Evolutionary conservation across 2,888 invertebrate genomes (phyloP).

Genomic region (Aelia acuminata): DNA sequence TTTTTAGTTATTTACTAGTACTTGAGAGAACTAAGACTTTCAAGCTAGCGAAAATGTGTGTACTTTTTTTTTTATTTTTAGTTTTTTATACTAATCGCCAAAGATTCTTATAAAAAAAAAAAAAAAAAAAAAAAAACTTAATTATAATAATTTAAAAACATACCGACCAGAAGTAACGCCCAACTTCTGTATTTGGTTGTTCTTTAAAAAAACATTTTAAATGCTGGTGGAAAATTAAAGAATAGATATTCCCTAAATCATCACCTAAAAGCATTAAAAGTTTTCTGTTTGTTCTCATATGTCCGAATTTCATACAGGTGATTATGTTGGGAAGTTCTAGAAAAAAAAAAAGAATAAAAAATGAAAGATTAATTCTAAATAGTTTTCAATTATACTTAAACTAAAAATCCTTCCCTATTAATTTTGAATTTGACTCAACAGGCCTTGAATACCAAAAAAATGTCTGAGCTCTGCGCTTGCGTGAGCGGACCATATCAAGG

Average conservation of each 20-base stretch:
- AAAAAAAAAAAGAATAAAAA: neutral
- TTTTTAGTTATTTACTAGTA: too few species aligned
- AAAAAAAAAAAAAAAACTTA: too few species aligned
- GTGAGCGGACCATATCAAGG: neutral
- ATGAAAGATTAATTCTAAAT: too few species aligned
- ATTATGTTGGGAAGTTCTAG: neutral
- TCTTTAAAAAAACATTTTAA: conserved; percentile 19
- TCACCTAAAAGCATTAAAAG: conserved; percentile 9
- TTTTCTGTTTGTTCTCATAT: neutral
- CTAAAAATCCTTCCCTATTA: too few species aligned
- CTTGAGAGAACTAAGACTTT: too few species aligned
- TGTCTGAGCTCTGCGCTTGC: neutral
- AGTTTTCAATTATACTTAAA: too few species aligned
- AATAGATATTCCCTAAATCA: conserved; percentile 43
- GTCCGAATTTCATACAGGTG: neutral
- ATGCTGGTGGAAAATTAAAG: neutral
- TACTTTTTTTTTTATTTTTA: too few species aligned
- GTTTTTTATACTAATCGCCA: too few species aligned
- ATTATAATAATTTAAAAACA: neutral
- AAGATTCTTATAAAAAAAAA: too few species aligned
- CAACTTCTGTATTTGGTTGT: conserved; percentile 16
- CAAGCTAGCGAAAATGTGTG: too few species aligned
- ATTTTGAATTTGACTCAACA: too few species aligned
- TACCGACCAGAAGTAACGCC: conserved; percentile 34
- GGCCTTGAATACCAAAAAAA: too few species aligned